Evolutionary conservation across 2,797 vertebrate species (phyloP).

Genomic region (Valencia hispanica): DNA sequence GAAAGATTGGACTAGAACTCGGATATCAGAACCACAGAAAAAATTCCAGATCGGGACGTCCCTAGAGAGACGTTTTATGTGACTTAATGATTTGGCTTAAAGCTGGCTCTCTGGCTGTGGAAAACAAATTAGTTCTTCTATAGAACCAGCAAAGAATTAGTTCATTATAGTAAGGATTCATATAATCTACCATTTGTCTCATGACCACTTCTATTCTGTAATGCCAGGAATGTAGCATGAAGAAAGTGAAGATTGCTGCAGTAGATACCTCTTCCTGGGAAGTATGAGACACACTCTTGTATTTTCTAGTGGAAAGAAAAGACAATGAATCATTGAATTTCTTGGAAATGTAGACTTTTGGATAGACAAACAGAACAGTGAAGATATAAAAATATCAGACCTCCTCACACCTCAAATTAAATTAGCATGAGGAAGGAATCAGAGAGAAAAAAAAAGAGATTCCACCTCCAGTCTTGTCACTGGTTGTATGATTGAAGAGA

Average conservation of each 20-base stretch:
- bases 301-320: slow-evolving; percentile 20
- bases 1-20: too few species aligned
- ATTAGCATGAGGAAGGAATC: not conserved
- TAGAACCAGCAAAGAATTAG: too few species aligned
- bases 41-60: too few species aligned
- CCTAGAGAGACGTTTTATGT: too few species aligned
- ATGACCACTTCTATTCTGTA: slow-evolving; percentile 56
- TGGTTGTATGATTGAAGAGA: slow-evolving; percentile 25
- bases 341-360: slow-evolving; percentile 22
- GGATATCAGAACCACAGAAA: too few species aligned
- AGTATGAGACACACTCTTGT: not conserved
- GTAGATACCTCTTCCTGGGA: slow-evolving; percentile 1
- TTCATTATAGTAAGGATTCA: slow-evolving; percentile 66
- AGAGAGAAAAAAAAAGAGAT: slow-evolving; percentile 22
- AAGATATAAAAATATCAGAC: slow-evolving; percentile 31
- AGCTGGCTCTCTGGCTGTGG: not conserved
- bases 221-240: slow-evolving; percentile 45
- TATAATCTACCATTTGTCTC: slow-evolving; percentile 73
- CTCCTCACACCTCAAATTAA: slow-evolving; percentile 21
- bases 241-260: slow-evolving; percentile 33
- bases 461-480: slow-evolving; percentile 24
- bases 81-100: too few species aligned
- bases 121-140: slow-evolving; percentile 43
- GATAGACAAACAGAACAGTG: slow-evolving; percentile 5
- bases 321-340: slow-evolving; percentile 11